Evolutionary conservation across 35 echinoderm and acorn worm genomes (phyloP), one percentile per base, ranked within the genome.

Genomic region (Ptychodera flava): DNA sequence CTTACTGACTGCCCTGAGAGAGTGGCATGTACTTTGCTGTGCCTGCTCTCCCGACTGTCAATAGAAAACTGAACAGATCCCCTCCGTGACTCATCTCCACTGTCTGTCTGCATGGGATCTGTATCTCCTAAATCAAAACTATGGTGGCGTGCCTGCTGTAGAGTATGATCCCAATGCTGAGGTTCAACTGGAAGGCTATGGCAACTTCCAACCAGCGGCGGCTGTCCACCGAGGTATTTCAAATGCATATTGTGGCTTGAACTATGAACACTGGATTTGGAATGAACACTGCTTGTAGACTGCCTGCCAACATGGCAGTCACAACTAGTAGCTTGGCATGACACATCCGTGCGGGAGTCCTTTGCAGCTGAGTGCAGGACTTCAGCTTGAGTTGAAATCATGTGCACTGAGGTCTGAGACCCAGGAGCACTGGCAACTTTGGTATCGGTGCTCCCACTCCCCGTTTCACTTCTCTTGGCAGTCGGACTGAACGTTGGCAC

Each of bases 401-500:
- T 64, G 22, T 22, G 6, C 6, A 64, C 45, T 64, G 45, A 64
- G 6, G 45, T 64, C 45, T 64, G 45, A 12, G 45, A 64, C 22
- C 45, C 45, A 22, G 6, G 45, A 12, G 22, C 22, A 64, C 45
- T 64, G 45, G 45, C 6, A 12, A 64, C 22, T 64, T 64, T 64
- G 22, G 6, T 64, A 22, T 64, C 45, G 22, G 22, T 64, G 33
- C n/a, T 33, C 31, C 85, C 15, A 76, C n/a, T 33, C 31, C 85
- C 15, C 36, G 78, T 88, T 88, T 88, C 1, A 88, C 87, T 64
- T 80, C 33, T 29, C 79, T 53, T 81, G 32, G 45, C 45, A 64
- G 6, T 64, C 6, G 45, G 45, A 22, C 45, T 64, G 22, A 64
- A 64, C 45, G 22, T 64, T 64, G 45, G 45, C 22, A 64, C 45